Conservation (phyloP, 2,113 vertebrate genomes). For the Gulo gulo region DNA sequence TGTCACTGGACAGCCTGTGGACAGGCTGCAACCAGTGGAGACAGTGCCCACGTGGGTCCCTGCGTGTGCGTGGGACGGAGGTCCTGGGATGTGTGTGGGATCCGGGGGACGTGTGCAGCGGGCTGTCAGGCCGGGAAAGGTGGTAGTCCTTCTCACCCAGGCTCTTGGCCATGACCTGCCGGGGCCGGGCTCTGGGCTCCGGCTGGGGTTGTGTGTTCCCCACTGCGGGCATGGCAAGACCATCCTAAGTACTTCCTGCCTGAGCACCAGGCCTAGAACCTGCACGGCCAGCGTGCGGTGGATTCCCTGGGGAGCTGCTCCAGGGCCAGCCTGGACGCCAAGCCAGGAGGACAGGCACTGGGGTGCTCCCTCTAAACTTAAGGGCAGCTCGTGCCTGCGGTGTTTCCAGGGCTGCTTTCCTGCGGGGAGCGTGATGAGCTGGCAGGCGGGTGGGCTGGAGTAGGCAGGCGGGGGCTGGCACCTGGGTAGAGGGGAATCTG, state of each 20-base stretch:
- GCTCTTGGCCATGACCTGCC: not conserved
- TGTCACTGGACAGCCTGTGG: not conserved
- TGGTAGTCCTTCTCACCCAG: not conserved
- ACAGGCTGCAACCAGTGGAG: not conserved
- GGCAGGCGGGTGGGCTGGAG: not conserved
- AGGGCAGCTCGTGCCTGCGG: not conserved
- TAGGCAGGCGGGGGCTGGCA: not conserved
- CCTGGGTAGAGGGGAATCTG: not conserved
- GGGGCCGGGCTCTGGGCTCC: accelerated
- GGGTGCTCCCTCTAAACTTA: not conserved
- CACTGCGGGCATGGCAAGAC: not conserved
- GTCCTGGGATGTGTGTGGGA: not conserved
- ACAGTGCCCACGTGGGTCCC: not conserved
- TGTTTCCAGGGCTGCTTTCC: not conserved
- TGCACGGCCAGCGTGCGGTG: accelerated
- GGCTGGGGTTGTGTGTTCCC: not conserved
- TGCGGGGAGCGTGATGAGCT: not conserved
- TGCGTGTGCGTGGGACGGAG: not conserved
- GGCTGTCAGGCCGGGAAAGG: accelerated
- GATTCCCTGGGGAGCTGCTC: not conserved
- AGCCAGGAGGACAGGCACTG: not conserved
- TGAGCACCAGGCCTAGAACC: not conserved
- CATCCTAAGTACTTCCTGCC: not conserved
- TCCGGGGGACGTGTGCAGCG: not conserved
- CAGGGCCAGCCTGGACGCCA: accelerated